Evolutionary conservation across 2,113 vertebrate genomes (phyloP), one percentile per base, ranked within the genome.

Genomic region (Lepus americanus): DNA sequence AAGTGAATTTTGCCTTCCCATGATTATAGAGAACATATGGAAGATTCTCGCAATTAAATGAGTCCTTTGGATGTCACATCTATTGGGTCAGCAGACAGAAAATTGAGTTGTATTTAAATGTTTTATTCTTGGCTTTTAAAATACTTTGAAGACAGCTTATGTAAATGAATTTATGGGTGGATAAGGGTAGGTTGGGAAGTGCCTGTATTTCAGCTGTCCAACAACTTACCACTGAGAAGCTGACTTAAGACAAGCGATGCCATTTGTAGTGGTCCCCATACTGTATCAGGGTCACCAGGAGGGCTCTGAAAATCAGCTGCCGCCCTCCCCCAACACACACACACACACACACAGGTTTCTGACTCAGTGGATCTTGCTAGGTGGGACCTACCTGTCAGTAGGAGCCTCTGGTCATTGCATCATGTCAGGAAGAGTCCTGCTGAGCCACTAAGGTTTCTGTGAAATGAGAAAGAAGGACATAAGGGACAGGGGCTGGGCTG

Each of bases 81-180:
- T 22, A 3, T 69, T 80, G 88, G 29, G 23, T 80, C 49, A 94
- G 66, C 49, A 69, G 33, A 29, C 61, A 90, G 63, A 74, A 92
- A 92, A 72, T 44, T 73, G 25, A 9, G 22, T 72, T 80, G 20
- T 31, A 9, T 67, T 94, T 94, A 81, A 76, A 61, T 23, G 77
- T 82, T 82, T 83, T 89, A 33, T 93, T 79, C 78, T 49, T 59
- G 72, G n/a, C 44, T 73, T 94, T 86, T 89, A 82, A 96, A 78
- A 81, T 94, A 70, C 17, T 73, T 69, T 77, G 49, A 69, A 59
- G 73, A 87, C 36, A 83, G 9, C 79, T 92, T 72, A 76, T 93
- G 11, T 87, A 55, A 92, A 81, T 23, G 14, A 85, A 76, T 74
- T 70, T 51, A 44, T 36, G 31, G 66, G 63, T 44, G 10, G 39